Evolutionary conservation across 2,888 invertebrate genomes (phyloP).

Genomic region (Conops quadrifasciatus): DNA sequence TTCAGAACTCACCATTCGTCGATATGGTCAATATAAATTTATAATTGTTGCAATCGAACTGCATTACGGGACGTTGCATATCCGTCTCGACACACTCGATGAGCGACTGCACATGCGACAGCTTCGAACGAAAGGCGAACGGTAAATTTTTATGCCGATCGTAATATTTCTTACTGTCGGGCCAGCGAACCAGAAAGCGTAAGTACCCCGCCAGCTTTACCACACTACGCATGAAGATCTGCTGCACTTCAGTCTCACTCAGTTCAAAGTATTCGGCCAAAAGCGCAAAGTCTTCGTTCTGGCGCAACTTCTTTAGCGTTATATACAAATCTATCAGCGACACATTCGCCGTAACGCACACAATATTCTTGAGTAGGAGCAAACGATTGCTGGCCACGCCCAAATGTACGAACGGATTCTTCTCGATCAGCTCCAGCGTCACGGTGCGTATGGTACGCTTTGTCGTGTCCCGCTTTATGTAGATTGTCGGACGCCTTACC

Average conservation of each 20-base stretch:
- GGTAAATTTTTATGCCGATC: slow-evolving; percentile 63
- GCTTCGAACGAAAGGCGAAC: slow-evolving; percentile 58
- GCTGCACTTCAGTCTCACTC: slow-evolving; percentile 56
- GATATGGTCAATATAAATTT: slow-evolving; percentile 63
- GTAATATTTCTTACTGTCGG: slow-evolving; percentile 60
- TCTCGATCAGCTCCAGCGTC: slow-evolving; percentile 59
- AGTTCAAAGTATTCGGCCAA: slow-evolving; percentile 61
- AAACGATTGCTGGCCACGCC: slow-evolving; percentile 55
- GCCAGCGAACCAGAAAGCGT: slow-evolving; percentile 61
- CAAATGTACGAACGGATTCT: slow-evolving; percentile 56
- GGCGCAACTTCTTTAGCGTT: slow-evolving; percentile 59
- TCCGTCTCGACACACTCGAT: slow-evolving; percentile 64
- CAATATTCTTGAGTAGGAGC: slow-evolving; percentile 56
- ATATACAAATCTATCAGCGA: slow-evolving; percentile 59
- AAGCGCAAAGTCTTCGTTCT: slow-evolving; percentile 60
- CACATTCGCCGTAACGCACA: slow-evolving; percentile 57
- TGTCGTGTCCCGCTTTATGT: slow-evolving; percentile 58
- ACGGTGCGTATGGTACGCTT: slow-evolving; percentile 59
- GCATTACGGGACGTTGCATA: slow-evolving; percentile 51
- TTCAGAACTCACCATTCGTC: slow-evolving; percentile 53
- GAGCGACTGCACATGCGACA: slow-evolving; percentile 62
- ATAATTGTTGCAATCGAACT: slow-evolving; percentile 59
- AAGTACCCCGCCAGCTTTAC: slow-evolving; percentile 58
- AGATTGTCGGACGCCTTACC: slow-evolving; percentile 56
- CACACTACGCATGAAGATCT: slow-evolving; percentile 56